A percentile compares a stretch with the other conserved stretches of the same genome.
Conservation (phyloP, 2,113 vertebrate species). For the Arothron firmamentum region DNA sequence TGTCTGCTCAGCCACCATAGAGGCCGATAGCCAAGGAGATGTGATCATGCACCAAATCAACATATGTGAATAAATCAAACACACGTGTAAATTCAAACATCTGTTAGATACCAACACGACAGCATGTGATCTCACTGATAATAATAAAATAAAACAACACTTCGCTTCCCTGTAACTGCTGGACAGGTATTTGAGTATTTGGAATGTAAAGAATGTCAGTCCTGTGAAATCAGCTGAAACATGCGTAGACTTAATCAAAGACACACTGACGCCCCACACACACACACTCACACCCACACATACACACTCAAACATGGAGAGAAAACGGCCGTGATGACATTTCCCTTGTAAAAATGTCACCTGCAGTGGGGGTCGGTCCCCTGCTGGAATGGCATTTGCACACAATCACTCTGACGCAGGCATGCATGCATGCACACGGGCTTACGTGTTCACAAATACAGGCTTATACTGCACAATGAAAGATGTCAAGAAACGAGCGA, state of each 20-base stretch:
- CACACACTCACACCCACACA: constrained; percentile 6
- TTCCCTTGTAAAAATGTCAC: constrained; percentile 73
- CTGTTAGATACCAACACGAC: constrained; percentile 9
- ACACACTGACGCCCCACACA: constrained; percentile 4
- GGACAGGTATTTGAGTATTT: neutral
- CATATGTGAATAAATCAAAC: neutral
- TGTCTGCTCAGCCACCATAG: constrained; percentile 56
- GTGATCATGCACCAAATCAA: neutral
- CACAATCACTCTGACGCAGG: constrained; percentile 22
- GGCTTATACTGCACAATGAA: constrained; percentile 52
- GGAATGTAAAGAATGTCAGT: constrained; percentile 12
- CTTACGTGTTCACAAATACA: constrained; percentile 16
- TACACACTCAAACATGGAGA: constrained; percentile 23
- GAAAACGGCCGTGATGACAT: constrained; percentile 68
- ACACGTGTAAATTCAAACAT: neutral
- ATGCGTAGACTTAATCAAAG: constrained; percentile 38
- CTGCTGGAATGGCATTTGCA: constrained; percentile 68
- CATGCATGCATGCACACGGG: constrained; percentile 5
- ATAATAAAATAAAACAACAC: constrained; percentile 2
- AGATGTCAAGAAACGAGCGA: constrained; percentile 52
- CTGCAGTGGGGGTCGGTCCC: constrained; percentile 51
- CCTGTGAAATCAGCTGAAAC: constrained; percentile 38
- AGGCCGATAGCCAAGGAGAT: constrained; percentile 35
- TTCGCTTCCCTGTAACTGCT: neutral
- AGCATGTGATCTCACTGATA: neutral